phyloP scores from a whole-genome alignment of 1,140 invertebrate species.

The Pseudomyrmex sp. region DNA sequence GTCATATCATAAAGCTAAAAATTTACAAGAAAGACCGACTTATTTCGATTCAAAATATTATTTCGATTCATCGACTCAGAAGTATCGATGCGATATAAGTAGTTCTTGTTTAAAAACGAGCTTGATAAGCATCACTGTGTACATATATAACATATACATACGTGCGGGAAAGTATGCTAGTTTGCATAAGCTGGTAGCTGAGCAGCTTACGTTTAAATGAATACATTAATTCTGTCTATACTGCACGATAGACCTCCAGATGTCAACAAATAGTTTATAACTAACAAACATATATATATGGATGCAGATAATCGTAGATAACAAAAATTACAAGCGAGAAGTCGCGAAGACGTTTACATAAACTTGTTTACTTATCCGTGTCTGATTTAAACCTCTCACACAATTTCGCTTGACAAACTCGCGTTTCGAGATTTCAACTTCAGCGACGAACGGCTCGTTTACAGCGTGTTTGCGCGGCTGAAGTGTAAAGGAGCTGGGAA shows the following conservation, averaged over 20 bases:
- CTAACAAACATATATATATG: neutral
- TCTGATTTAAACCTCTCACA: neutral
- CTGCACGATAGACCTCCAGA: too few species aligned
- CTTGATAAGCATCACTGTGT: too few species aligned
- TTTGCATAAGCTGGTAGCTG: neutral
- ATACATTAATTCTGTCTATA: neutral
- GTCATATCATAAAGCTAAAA: too few species aligned
- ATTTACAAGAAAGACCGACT: too few species aligned
- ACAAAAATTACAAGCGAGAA: neutral
- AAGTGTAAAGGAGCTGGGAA: neutral
- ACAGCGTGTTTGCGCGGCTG: conserved; percentile 28
- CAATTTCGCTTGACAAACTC: conserved; percentile 35
- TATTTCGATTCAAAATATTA: too few species aligned
- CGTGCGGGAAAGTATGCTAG: neutral
- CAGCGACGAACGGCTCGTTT: conserved; percentile 30
- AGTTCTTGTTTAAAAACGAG: too few species aligned
- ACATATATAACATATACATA: too few species aligned
- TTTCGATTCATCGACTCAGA: too few species aligned
- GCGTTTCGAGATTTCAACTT: conserved; percentile 31
- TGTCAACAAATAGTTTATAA: neutral
- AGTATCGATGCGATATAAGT: too few species aligned
- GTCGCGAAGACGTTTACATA: neutral
- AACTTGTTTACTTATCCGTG: neutral
- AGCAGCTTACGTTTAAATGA: neutral
- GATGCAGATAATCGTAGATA: too few species aligned